Conservation (phyloP, 2,113 vertebrate genomes). For the Neolamprologus longior region DNA sequence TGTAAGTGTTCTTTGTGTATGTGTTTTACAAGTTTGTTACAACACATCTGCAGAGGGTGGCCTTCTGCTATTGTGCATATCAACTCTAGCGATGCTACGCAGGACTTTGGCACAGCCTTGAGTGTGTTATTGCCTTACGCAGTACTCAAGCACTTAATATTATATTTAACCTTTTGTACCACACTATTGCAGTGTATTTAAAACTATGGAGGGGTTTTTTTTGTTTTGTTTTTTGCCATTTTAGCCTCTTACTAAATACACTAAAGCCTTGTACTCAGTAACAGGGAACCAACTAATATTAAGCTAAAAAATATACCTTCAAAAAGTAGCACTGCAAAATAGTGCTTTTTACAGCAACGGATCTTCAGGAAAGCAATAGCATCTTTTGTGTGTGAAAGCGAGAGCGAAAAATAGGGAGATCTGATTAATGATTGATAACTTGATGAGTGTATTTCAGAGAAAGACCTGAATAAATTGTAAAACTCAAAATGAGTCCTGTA, state of each 20-base stretch:
- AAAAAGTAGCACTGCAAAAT: not conserved
- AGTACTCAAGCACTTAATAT: not conserved
- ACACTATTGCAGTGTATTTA: not conserved
- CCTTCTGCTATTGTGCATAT: not conserved
- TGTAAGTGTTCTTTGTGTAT: not conserved
- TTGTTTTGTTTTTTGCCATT: not conserved
- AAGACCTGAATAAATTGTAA: not conserved
- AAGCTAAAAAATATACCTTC: not conserved
- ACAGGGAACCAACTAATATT: not conserved
- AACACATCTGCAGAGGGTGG: not conserved
- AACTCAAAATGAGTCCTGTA: not conserved
- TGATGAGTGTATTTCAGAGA: not conserved
- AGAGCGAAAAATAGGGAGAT: not conserved
- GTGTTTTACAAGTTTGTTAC: not conserved
- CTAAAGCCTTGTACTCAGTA: not conserved
- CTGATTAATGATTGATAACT: not conserved
- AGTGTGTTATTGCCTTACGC: not conserved
- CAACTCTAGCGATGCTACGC: not conserved
- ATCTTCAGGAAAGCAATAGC: not conserved
- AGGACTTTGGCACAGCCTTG: not conserved
- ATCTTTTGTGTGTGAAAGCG: not conserved
- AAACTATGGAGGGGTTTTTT: fast-evolving
- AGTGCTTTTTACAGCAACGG: fast-evolving
- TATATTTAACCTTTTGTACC: not conserved
- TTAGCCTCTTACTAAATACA: not conserved